Evolutionary conservation across 2,113 vertebrate genomes (phyloP).

Genomic region (Felis chaus): DNA sequence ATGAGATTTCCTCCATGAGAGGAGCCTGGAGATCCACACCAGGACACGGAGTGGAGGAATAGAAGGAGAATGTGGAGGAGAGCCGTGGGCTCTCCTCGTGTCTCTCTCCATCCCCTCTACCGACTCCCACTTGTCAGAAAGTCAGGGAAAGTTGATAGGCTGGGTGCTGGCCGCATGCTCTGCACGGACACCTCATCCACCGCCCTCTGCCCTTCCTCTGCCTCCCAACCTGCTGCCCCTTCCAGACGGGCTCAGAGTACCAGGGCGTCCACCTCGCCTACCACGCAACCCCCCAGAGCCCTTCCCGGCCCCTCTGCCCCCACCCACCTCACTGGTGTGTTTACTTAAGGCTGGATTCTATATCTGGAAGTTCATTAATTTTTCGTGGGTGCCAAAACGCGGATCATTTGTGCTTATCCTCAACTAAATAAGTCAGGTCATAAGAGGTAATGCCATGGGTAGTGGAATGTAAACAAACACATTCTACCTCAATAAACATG

Average conservation of each 20-base stretch:
- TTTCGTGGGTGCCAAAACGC: slow-evolving; percentile 74
- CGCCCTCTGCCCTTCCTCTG: neutral
- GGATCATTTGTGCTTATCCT: slow-evolving; percentile 82
- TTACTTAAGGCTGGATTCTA: slow-evolving; percentile 80
- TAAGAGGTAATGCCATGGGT: slow-evolving; percentile 91
- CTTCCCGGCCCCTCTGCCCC: neutral
- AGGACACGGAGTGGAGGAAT: neutral
- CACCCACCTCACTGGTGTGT: slow-evolving; percentile 2
- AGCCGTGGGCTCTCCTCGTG: too few species aligned
- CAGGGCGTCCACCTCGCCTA: neutral
- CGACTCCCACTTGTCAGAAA: neutral
- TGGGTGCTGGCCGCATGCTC: neutral
- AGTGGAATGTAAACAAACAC: slow-evolving; percentile 93
- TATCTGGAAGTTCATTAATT: slow-evolving; percentile 84
- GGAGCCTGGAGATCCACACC: too few species aligned
- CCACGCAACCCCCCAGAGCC: neutral
- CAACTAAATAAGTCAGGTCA: slow-evolving; percentile 87
- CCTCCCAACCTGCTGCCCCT: neutral
- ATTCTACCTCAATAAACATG: slow-evolving; percentile 94
- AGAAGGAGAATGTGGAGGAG: neutral
- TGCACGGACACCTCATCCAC: neutral
- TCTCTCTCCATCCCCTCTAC: neutral
- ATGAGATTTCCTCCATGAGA: neutral
- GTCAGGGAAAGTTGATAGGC: neutral
- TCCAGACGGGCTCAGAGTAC: neutral